These are phyloP conservation scores for Microplitis deprimator DNA, from an alignment of 2,888 invertebrate genomes.

Conservation along the genomic window DNA sequence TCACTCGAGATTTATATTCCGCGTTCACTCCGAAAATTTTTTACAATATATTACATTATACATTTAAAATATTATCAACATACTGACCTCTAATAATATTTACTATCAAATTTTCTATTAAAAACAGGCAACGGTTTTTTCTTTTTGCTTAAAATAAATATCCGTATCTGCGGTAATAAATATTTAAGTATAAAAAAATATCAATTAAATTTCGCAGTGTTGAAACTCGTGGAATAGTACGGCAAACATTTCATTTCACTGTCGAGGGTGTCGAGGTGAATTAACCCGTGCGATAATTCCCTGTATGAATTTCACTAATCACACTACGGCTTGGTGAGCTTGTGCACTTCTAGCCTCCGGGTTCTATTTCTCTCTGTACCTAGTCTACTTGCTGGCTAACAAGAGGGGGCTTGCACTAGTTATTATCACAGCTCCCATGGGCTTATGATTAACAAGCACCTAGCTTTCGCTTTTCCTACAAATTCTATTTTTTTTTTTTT, in stretches of 20 bases:
- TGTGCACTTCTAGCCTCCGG: slow-evolving; percentile 33
- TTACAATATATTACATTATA: too few relatives aligned
- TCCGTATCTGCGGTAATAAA: too few relatives aligned
- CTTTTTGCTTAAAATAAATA: too few relatives aligned
- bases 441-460: slow-evolving; percentile 30
- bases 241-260: slow-evolving; percentile 26
- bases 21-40: too few relatives aligned
- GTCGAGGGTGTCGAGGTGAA: slow-evolving; percentile 25
- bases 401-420: slow-evolving; percentile 47
- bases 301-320: slow-evolving; percentile 50
- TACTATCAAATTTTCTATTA: too few relatives aligned
- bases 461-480: background rate
- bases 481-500: background rate
- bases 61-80: too few relatives aligned
- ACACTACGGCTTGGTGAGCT: slow-evolving; percentile 38
- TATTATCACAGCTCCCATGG: slow-evolving; percentile 49
- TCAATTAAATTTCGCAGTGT: slow-evolving; percentile 8
- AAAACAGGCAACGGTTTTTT: too few relatives aligned
- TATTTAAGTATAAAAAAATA: background rate
- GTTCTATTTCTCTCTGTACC: slow-evolving; percentile 30
- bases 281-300: slow-evolving; percentile 43
- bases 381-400: slow-evolving; percentile 25
- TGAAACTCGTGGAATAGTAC: slow-evolving; percentile 1
- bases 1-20: too few relatives aligned
- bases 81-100: too few relatives aligned